Conservation (phyloP, 2,113 vertebrate genomes). For the Aramus guarauna region DNA sequence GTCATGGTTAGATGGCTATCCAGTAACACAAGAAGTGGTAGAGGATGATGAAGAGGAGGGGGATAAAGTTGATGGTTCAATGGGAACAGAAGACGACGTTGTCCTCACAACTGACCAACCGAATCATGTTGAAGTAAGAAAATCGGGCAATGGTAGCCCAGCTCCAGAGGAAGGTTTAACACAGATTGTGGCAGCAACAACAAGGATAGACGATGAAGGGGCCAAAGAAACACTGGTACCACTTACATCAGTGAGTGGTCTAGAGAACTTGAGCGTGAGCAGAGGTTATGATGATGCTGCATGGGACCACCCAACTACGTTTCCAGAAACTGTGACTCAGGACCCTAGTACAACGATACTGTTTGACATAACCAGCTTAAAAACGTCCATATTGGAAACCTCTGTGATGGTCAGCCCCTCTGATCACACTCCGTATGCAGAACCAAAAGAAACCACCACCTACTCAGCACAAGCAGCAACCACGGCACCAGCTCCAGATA, state of each 20-base stretch:
- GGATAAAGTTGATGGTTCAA: slow-evolving; percentile 69
- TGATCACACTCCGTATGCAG: neutral
- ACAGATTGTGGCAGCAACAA: slow-evolving; percentile 10
- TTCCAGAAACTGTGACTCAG: slow-evolving; percentile 33
- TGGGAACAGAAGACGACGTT: slow-evolving; percentile 60
- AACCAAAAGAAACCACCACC: neutral
- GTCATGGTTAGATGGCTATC: slow-evolving; percentile 91
- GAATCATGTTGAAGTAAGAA: slow-evolving; percentile 67
- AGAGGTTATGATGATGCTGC: neutral
- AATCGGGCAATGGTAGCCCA: neutral
- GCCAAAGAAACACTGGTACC: neutral
- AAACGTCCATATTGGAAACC: slow-evolving; percentile 58
- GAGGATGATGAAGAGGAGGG: slow-evolving; percentile 61
- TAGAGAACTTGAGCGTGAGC: slow-evolving; percentile 49
- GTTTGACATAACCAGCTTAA: slow-evolving; percentile 38
- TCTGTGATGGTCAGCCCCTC: slow-evolving; percentile 29
- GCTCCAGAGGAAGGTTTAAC: slow-evolving; percentile 46
- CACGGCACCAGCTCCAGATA: slow-evolving; percentile 18
- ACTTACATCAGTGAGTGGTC: slow-evolving; percentile 24
- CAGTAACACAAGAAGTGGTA: slow-evolving; percentile 74
- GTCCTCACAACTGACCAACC: slow-evolving; percentile 60
- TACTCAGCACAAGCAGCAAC: slow-evolving; percentile 19
- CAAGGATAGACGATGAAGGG: neutral
- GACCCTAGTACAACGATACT: neutral
- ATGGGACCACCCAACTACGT: neutral